A percentile compares a stretch with the other conserved stretches of the same genome.
phyloP scores from a whole-genome alignment of 2,888 invertebrate species.

The Branchellion lobata region DNA sequence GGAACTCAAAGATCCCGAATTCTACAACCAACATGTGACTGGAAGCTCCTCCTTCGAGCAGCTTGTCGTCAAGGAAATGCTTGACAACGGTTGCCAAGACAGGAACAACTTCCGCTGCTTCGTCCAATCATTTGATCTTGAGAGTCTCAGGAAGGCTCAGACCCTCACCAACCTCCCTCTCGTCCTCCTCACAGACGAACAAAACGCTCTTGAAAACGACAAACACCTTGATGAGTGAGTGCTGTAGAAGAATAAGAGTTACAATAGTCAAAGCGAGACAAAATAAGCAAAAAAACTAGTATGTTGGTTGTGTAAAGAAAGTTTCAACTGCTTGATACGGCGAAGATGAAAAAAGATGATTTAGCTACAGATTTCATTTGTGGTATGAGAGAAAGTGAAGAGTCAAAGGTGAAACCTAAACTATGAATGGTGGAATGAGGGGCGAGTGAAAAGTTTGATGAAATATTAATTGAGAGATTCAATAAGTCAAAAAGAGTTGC shows the following conservation, averaged over 20 bases:
- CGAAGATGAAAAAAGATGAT: no score
- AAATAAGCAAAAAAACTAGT: no score
- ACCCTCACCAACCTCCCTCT: slow-evolving; percentile 44
- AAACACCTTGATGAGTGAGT: neutral
- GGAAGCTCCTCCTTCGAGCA: slow-evolving; percentile 43
- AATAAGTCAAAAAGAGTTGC: neutral
- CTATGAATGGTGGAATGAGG: no score
- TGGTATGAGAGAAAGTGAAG: no score
- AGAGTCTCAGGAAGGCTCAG: slow-evolving; percentile 45
- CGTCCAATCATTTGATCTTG: slow-evolving; percentile 49
- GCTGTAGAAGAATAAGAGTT: neutral
- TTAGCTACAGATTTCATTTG: no score
- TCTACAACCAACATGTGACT: slow-evolving; percentile 47
- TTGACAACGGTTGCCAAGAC: slow-evolving; percentile 44
- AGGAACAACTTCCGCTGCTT: slow-evolving; percentile 47
- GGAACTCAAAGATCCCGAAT: slow-evolving; percentile 50
- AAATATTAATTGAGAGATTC: no score
- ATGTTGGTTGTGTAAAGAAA: no score
- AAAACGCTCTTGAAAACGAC: neutral
- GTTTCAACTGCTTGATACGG: no score
- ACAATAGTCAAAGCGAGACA: no score
- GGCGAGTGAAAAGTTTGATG: no score
- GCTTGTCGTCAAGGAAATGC: slow-evolving; percentile 47
- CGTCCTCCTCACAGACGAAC: slow-evolving; percentile 31
- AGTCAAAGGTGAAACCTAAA: no score